phyloP scores from a whole-genome alignment of 2,113 vertebrate genomes.

The Dryoscopus gambensis region DNA sequence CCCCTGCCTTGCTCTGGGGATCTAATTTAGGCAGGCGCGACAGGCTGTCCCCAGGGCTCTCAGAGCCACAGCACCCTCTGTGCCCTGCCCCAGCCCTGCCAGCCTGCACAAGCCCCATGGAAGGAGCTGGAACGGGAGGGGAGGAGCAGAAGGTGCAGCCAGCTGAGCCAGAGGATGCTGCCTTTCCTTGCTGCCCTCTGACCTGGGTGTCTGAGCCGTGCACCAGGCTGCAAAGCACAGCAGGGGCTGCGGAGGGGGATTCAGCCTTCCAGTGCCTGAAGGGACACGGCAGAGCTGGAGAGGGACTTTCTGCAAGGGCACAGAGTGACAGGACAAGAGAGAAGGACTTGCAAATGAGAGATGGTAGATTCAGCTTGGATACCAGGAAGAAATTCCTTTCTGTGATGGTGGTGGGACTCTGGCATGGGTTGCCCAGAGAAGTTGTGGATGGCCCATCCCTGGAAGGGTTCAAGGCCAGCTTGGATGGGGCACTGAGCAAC shows the following conservation, averaged over 20 bases:
- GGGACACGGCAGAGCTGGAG: neutral
- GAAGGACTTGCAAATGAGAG: neutral
- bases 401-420: neutral
- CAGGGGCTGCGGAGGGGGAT: neutral
- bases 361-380: neutral
- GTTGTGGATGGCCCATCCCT: neutral
- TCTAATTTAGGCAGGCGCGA: neutral
- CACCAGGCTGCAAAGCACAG: neutral
- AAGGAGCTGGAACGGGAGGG: neutral
- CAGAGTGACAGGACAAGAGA: neutral
- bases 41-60: neutral
- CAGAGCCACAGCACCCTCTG: neutral
- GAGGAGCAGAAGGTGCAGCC: neutral
- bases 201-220: rapidly evolving
- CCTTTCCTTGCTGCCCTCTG: neutral
- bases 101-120: neutral
- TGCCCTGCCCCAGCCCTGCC: neutral
- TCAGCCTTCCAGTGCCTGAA: neutral
- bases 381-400: neutral
- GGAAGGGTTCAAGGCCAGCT: neutral
- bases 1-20: neutral
- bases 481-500: neutral
- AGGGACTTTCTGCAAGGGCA: neutral
- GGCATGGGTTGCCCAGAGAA: neutral
- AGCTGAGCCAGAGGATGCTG: neutral